A percentile compares a stretch with the other conserved stretches of the same genome.
These are phyloP conservation scores for Vireo altiloquus DNA, from an alignment of 2,113 vertebrate species.

Conservation along the genomic window DNA sequence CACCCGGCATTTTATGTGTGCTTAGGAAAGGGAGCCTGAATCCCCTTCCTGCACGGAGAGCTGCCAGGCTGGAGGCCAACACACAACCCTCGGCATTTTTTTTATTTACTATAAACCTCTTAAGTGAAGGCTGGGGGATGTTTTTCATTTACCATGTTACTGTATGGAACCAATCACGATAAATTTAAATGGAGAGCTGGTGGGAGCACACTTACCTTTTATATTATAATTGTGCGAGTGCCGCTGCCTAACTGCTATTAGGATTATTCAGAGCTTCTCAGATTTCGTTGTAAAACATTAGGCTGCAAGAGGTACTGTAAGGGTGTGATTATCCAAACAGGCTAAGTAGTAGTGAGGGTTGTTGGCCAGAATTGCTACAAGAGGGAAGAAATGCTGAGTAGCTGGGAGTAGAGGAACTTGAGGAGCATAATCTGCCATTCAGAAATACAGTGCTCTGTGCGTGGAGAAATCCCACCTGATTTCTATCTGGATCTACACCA, in stretches of 20 bases:
- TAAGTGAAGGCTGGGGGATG: slow-evolving; percentile 15
- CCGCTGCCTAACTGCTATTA: slow-evolving; percentile 18
- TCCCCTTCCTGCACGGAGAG: neutral
- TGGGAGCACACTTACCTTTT: slow-evolving; percentile 53
- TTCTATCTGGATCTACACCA: neutral
- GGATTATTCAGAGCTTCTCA: slow-evolving; percentile 56
- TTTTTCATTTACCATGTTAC: slow-evolving; percentile 4
- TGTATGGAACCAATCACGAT: slow-evolving; percentile 44
- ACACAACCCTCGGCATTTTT: neutral
- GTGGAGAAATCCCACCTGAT: neutral
- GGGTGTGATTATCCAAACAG: slow-evolving; percentile 60
- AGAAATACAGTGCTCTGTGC: neutral
- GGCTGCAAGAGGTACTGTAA: slow-evolving; percentile 47
- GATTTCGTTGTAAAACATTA: slow-evolving; percentile 51
- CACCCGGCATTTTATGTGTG: slow-evolving; percentile 13
- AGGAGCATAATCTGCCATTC: neutral
- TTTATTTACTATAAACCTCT: slow-evolving; percentile 37
- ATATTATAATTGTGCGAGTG: slow-evolving; percentile 25
- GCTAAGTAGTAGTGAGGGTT: neutral
- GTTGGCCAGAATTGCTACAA: neutral
- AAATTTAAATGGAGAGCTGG: slow-evolving; percentile 48
- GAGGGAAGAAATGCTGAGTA: neutral
- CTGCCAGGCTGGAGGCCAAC: slow-evolving; percentile 1
- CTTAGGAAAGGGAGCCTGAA: neutral
- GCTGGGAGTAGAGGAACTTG: neutral